phyloP scores from a whole-genome alignment of 2,888 invertebrate species.

The Nasonia oneida region DNA sequence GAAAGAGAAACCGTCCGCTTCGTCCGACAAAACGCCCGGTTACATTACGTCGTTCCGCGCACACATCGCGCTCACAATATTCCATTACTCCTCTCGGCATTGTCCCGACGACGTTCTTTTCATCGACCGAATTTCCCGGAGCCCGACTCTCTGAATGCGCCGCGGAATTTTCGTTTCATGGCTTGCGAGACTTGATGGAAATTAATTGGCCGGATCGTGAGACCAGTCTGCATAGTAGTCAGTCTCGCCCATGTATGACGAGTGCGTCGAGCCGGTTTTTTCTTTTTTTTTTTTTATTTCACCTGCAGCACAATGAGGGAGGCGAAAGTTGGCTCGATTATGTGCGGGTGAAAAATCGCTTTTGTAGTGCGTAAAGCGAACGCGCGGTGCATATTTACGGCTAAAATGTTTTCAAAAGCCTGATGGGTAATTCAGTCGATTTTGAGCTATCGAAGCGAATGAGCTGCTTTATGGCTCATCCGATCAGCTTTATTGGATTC shows the following conservation, averaged over 20 bases:
- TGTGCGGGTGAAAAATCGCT: conserved; percentile 35
- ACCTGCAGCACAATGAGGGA: conserved; percentile 9
- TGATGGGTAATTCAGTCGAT: neutral
- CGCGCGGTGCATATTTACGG: neutral
- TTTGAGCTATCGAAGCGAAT: neutral
- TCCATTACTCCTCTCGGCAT: neutral
- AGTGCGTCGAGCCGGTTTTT: neutral
- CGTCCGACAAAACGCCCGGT: neutral
- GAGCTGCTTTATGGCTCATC: neutral
- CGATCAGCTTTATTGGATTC: neutral
- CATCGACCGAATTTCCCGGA: conserved; percentile 30
- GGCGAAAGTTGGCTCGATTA: conserved; percentile 30
- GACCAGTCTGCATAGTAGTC: neutral
- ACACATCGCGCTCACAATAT: neutral
- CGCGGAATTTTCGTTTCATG: conserved; percentile 26
- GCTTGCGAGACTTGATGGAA: conserved; percentile 31
- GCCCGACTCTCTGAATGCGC: neutral
- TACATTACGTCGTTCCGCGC: neutral
- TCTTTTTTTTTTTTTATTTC: neutral
- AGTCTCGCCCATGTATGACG: neutral
- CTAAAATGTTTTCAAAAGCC: neutral
- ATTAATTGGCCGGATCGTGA: conserved; percentile 46
- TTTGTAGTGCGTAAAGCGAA: neutral
- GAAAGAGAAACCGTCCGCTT: conserved; percentile 11
- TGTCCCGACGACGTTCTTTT: neutral